These are phyloP conservation scores for Schizaphis graminum DNA, from an alignment of 2,888 invertebrate species.

Conservation along the genomic window DNA sequence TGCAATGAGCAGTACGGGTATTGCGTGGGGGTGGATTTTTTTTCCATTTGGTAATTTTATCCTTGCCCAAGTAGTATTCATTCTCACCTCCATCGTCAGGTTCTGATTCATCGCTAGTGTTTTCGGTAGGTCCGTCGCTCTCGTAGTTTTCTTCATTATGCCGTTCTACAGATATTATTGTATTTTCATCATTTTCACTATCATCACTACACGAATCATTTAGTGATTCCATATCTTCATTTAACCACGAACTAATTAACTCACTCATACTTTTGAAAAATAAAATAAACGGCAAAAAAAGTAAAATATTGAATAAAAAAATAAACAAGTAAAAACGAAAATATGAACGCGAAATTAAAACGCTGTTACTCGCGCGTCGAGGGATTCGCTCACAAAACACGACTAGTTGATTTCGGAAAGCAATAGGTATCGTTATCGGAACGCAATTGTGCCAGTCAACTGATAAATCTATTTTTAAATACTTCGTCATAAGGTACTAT, in stretches of 20 bases:
- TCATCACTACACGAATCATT: constrained; percentile 44
- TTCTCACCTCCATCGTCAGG: constrained; percentile 32
- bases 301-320: constrained; percentile 35
- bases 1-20: not conserved
- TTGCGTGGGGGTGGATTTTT: constrained; percentile 40
- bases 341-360: constrained; percentile 25
- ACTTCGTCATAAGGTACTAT: not conserved
- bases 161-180: constrained; percentile 15
- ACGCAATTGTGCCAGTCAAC: not conserved
- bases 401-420: not conserved
- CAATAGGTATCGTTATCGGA: constrained; percentile 18
- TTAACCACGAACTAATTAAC: constrained; percentile 39
- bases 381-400: constrained; percentile 18
- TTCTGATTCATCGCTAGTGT: constrained; percentile 18
- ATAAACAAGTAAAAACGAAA: constrained; percentile 32
- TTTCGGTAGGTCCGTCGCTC: constrained; percentile 21
- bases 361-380: constrained; percentile 8
- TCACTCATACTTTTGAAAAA: constrained; percentile 21
- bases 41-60: constrained; percentile 38
- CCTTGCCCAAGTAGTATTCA: constrained; percentile 33
- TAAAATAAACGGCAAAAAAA: not conserved
- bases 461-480: constrained; percentile 41
- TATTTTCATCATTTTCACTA: constrained; percentile 23
- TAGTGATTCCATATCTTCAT: constrained; percentile 35
- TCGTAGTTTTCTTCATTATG: constrained; percentile 31